These are phyloP conservation scores for Chrysocyon brachyurus DNA, from an alignment of 2,797 vertebrate genomes.

Conservation along the genomic window DNA sequence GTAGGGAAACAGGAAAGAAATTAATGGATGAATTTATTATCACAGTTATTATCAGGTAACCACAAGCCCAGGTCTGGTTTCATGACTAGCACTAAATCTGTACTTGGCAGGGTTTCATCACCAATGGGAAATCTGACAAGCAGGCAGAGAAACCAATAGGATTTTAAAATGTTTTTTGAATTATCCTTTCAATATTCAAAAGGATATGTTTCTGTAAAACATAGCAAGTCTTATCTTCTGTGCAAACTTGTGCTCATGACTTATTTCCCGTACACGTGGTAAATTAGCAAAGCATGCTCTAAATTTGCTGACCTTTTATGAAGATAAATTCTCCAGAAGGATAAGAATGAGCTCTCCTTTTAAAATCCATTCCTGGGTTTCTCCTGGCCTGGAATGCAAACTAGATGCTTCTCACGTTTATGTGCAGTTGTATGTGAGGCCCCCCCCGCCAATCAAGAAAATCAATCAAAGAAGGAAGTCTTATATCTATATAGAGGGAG, in stretches of 20 bases:
- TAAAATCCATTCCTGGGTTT: constrained; percentile 76
- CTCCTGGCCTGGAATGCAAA: constrained; percentile 78
- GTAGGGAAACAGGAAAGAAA: constrained; percentile 83
- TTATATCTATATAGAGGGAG: constrained; percentile 63
- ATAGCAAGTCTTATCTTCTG: constrained; percentile 82
- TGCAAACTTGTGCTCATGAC: constrained; percentile 75
- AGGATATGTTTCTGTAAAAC: constrained; percentile 83
- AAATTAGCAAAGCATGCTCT: constrained; percentile 81
- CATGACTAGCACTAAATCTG: constrained; percentile 48
- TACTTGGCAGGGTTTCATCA: constrained; percentile 81
- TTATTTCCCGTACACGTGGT: constrained; percentile 78
- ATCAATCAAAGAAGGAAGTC: constrained; percentile 80
- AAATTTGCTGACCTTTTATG: constrained; percentile 85
- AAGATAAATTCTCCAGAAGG: constrained; percentile 82
- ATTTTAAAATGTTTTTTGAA: constrained; percentile 80
- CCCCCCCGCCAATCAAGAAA: constrained; percentile 69
- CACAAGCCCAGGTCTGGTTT: constrained; percentile 77
- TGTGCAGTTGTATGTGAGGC: constrained; percentile 62
- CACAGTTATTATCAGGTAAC: constrained; percentile 77
- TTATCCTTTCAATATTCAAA: constrained; percentile 81
- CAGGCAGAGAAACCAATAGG: constrained; percentile 77
- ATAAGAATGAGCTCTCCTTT: constrained; percentile 79
- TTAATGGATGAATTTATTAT: constrained; percentile 83
- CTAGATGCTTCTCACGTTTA: constrained; percentile 75
- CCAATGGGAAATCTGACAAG: constrained; percentile 85